These are phyloP conservation scores for Cettia cetti DNA, from an alignment of 2,113 vertebrate genomes.

Conservation along the genomic window DNA sequence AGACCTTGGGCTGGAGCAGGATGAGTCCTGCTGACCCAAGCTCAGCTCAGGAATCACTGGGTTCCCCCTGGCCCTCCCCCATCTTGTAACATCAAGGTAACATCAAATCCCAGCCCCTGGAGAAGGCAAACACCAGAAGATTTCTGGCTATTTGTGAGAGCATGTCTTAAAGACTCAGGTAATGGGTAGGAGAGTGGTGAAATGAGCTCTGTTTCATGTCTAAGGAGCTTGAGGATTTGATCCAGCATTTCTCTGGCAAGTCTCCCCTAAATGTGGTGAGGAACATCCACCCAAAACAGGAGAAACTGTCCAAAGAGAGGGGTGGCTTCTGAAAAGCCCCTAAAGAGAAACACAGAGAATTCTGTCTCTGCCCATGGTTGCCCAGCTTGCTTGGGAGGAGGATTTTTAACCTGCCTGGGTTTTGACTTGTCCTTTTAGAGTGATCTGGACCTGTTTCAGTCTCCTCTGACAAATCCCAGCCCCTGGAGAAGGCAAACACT, in stretches of 20 bases:
- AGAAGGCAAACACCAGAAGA: too few species aligned
- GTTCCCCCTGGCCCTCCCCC: background rate
- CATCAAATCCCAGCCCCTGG: too few species aligned
- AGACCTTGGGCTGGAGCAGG: background rate
- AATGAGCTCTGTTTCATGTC: background rate
- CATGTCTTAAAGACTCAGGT: background rate
- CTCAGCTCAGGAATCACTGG: background rate
- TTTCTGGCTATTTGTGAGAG: background rate
- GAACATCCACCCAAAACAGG: background rate
- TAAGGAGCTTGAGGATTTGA: background rate
- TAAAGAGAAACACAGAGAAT: rapidly evolving
- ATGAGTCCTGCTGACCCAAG: background rate
- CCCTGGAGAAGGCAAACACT: background rate
- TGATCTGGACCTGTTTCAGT: background rate
- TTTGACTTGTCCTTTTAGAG: background rate
- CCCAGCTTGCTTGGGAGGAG: background rate
- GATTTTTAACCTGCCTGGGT: background rate
- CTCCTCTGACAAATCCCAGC: background rate
- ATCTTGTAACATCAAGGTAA: slow-evolving; percentile 7
- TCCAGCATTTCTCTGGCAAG: background rate
- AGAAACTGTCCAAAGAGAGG: background rate
- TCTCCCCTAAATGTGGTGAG: background rate
- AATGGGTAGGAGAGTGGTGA: background rate
- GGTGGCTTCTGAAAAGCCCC: background rate
- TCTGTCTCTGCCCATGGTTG: background rate